Evolutionary conservation across 2,797 vertebrate genomes (phyloP), one percentile per base, ranked within the genome.

Genomic region (Pseudochirops cupreus): DNA sequence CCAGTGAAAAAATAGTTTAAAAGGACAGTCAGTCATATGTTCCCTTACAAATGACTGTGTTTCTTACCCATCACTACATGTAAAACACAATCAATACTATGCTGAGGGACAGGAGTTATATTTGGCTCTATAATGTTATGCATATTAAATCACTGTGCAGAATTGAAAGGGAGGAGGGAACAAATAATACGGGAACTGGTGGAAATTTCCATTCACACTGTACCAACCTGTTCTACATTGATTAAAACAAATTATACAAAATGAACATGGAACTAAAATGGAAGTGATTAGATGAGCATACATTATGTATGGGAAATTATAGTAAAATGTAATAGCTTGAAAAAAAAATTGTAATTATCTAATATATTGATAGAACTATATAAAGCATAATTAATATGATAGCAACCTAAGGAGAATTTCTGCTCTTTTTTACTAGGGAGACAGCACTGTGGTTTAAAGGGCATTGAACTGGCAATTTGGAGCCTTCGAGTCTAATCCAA

Each of bases 221-320:
- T 97, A n/a, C 54, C 94, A 97, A 97, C 50, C 58, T 97, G 87
- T 96, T 98, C 94, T 92, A 91, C 33, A 93, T 56, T 97, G 94
- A 90, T 92, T 96, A 67, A 91, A 91, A 46, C 93, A 98, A 91
- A 91, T 93, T 95, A 92, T 96, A 89, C 3, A 0, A 98, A 97
- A 98, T 94, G 4, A 98, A 94, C 92, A 97, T 91, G 56, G 94
- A 97, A 98, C 97, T 97, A 97, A 97, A 96, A 94, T 91, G 46
- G 92, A 97, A 97, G 98, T 95, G 93, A 82, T 94, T 97, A 95
- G 95, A 95, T 97, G 94, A 92, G 33, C 56, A 57, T 91, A n/a
- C 7, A 91, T 67, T 92, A 91, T 11, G 56, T 95, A 91, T 55
- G 53, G 29, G 31, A 94, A 97, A 95, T 94, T 54, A 96, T 26